Conservation (phyloP, 2,888 invertebrate species). For the Rambutsinella grinnellia region DNA sequence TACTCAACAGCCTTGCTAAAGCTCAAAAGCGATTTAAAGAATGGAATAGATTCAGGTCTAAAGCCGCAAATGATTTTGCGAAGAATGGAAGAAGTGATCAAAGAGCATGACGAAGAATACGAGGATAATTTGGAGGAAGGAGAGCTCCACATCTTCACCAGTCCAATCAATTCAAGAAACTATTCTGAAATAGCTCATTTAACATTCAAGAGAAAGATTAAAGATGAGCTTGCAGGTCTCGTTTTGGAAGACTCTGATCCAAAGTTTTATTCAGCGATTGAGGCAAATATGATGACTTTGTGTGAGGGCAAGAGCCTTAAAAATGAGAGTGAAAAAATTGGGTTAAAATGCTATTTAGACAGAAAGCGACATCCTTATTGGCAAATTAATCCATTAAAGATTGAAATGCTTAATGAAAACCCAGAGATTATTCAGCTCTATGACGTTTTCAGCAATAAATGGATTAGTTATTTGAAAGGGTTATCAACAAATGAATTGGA, state of each 20-base stretch:
- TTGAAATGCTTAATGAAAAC: conserved; percentile 8
- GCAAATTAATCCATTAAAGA: conserved; percentile 24
- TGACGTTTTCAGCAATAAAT: conserved; percentile 18
- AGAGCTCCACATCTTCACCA: conserved; percentile 40
- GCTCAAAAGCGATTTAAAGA: conserved; percentile 19
- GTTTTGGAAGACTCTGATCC: conserved; percentile 15
- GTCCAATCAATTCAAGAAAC: conserved; percentile 26
- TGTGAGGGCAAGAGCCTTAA: conserved; percentile 48
- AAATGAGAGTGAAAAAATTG: conserved; percentile 4
- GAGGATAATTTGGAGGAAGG: conserved; percentile 35
- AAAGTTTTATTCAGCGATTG: conserved; percentile 15
- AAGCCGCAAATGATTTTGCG: conserved; percentile 3
- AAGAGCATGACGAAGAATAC: conserved; percentile 42
- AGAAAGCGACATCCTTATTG: conserved; percentile 19
- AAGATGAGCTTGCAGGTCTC: conserved; percentile 19
- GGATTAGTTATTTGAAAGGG: conserved; percentile 41
- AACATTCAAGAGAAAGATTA: conserved; percentile 15
- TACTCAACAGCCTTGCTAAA: conserved; percentile 50
- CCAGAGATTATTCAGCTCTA: conserved; percentile 14
- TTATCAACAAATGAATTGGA: conserved; percentile 48
- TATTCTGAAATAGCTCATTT: conserved; percentile 24
- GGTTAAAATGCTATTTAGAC: conserved; percentile 18
- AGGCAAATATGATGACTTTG: conserved; percentile 32
- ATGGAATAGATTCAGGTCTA: too few relatives aligned
- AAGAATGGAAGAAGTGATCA: conserved; percentile 7